These are phyloP conservation scores for Parauchenoglanis ngamensis DNA, from an alignment of 2,797 vertebrate genomes.

Conservation along the genomic window DNA sequence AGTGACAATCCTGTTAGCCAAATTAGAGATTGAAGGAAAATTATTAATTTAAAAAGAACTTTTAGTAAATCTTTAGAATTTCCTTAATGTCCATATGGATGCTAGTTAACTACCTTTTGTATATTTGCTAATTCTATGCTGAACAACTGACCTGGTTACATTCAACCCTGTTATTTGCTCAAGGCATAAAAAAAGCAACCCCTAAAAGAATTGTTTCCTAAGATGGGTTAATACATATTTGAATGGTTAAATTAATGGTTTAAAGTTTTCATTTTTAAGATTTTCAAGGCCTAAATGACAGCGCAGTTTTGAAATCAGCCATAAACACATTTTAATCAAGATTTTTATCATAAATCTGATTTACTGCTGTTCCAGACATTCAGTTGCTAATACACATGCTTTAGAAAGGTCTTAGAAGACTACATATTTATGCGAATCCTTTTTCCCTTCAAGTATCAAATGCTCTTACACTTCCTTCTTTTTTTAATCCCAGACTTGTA, in stretches of 20 bases:
- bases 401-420: not conserved
- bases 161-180: not conserved
- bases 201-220: not conserved
- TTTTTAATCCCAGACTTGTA: slow-evolving; percentile 68
- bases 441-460: slow-evolving; percentile 15
- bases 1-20: not conserved
- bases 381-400: not conserved
- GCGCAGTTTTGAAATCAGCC: not conserved
- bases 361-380: not conserved
- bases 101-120: not conserved
- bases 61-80: not conserved
- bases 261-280: not conserved
- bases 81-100: not conserved
- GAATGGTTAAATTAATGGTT: not conserved
- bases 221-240: not conserved
- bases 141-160: not conserved
- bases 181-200: not conserved
- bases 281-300: not conserved
- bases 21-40: not conserved
- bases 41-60: not conserved
- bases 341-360: no score
- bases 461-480: not conserved
- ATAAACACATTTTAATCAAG: not conserved
- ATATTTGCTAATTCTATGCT: not conserved
- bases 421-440: not conserved